Evolutionary conservation across 2,888 invertebrate species (phyloP), one percentile per base, ranked within the genome.

Genomic region (Tigriopus californicus): DNA sequence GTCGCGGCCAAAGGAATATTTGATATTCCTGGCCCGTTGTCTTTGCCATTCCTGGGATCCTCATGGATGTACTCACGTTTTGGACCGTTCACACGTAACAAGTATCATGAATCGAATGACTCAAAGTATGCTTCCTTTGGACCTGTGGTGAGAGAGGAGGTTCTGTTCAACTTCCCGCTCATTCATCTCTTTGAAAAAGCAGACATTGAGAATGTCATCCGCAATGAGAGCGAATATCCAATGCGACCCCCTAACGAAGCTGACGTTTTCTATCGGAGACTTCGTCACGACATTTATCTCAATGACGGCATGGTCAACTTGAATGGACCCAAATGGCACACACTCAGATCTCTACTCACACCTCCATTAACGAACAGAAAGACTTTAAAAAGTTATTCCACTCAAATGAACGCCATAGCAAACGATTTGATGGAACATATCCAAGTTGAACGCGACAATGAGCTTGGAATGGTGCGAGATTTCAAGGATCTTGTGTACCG

Each of bases 201-300:
- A 1, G 85, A 85, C 63, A 79, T 89, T 63, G 85, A 87, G 67
- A 78, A 78, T 40, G 81, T 88, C 15, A 73, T 87, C n/a, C 78
- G 79, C 64, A 77, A 79, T 62, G 41, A 49, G 13, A 78, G 83
- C 62, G 81, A 80, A 68, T 81, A 80, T 66, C 87, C 87, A 0
- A 78, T 83, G 66, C 76, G 89, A 18, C 88, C 89, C 12, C 83
- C 85, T 41, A 85, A 85, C 1, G 85, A 85, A 72, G 83, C 85
- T 64, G 80, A 85, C 24, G 80, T 82, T 53, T 75, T 80, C 65
- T 88, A 88, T 71, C 74, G 88, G 40, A 75, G 73, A 58, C 79
- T 79, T 48, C 75, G 82, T 18, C 83, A 82, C 0, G 88, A 88
- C 67, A 76, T 84, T 68, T 89, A 87, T 70, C 80, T 84, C 40